A percentile compares a stretch with the other conserved stretches of the same genome.
Evolutionary conservation across 2,888 invertebrate species (phyloP).

Genomic region (Lissocephala sabroskyi): DNA sequence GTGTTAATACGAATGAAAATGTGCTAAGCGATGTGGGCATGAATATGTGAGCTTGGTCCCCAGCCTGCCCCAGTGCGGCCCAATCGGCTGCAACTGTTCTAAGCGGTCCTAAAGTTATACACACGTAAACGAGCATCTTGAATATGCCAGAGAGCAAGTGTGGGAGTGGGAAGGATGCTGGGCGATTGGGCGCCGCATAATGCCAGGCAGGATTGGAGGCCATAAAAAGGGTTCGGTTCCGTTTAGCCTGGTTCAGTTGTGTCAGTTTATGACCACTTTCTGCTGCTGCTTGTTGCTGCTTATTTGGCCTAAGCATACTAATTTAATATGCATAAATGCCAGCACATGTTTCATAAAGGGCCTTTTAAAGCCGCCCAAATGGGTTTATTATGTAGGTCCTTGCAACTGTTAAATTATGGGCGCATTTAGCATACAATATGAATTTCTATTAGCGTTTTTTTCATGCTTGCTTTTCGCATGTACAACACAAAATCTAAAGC

Average conservation of each 20-base stretch:
- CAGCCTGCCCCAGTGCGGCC: background rate
- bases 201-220: slow-evolving; percentile 15
- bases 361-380: slow-evolving; percentile 61
- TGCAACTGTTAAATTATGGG: slow-evolving; percentile 4
- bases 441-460: slow-evolving; percentile 30
- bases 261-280: slow-evolving; percentile 36
- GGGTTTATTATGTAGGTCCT: slow-evolving; percentile 50
- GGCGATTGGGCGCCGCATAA: slow-evolving; percentile 23
- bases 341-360: slow-evolving; percentile 65
- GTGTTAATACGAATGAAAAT: slow-evolving; percentile 45
- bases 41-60: slow-evolving; percentile 18
- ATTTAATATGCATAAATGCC: slow-evolving; percentile 62
- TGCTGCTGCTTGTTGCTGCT: slow-evolving; percentile 37
- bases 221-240: slow-evolving; percentile 63
- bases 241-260: slow-evolving; percentile 19
- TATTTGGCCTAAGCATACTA: slow-evolving; percentile 42
- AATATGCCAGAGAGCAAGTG: background rate
- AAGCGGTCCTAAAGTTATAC: background rate
- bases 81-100: no score
- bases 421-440: slow-evolving; percentile 41
- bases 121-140: background rate
- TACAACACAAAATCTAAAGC: background rate
- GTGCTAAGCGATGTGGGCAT: slow-evolving; percentile 1
- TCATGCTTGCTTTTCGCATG: background rate
- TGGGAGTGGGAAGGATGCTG: no score